phyloP scores from a whole-genome alignment of 2,113 vertebrate genomes.

The Nesogale talazaci region DNA sequence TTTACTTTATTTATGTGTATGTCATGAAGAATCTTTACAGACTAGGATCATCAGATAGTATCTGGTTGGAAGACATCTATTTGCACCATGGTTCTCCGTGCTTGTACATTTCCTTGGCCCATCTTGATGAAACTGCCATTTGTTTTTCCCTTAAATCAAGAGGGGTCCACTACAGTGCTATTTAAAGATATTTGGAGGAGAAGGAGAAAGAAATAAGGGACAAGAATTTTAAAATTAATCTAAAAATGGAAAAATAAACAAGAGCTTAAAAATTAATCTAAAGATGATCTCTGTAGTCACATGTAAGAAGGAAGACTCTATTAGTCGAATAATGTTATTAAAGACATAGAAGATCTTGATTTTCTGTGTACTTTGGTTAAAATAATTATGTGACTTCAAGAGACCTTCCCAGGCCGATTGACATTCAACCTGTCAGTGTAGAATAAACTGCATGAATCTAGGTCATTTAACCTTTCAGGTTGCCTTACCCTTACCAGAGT shows the following conservation, averaged over 20 bases:
- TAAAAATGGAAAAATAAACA: constrained; percentile 42
- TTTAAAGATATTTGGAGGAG: constrained; percentile 28
- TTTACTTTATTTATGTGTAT: constrained; percentile 33
- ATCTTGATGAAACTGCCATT: neutral
- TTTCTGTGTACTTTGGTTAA: constrained; percentile 46
- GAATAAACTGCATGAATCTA: constrained; percentile 42
- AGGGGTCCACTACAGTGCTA: neutral
- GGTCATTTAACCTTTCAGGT: constrained; percentile 43
- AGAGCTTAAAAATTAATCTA: neutral
- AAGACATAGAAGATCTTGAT: neutral
- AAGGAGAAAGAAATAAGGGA: constrained; percentile 43
- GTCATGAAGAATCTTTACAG: constrained; percentile 39
- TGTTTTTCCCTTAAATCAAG: neutral
- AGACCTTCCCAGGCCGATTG: constrained; percentile 18
- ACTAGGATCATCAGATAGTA: neutral
- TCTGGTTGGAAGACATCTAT: neutral
- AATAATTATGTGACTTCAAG: constrained; percentile 40
- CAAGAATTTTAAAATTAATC: neutral
- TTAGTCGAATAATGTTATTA: constrained; percentile 33
- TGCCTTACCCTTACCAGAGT: constrained; percentile 35
- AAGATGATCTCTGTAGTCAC: neutral
- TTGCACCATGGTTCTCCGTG: neutral
- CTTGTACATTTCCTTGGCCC: neutral
- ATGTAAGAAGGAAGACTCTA: constrained; percentile 35
- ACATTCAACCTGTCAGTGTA: constrained; percentile 28